Percentiles rank a stretch among this genome's conserved stretches.
phyloP scores from a whole-genome alignment of 2,113 vertebrate genomes.

The Phalacrocorax aristotelis region DNA sequence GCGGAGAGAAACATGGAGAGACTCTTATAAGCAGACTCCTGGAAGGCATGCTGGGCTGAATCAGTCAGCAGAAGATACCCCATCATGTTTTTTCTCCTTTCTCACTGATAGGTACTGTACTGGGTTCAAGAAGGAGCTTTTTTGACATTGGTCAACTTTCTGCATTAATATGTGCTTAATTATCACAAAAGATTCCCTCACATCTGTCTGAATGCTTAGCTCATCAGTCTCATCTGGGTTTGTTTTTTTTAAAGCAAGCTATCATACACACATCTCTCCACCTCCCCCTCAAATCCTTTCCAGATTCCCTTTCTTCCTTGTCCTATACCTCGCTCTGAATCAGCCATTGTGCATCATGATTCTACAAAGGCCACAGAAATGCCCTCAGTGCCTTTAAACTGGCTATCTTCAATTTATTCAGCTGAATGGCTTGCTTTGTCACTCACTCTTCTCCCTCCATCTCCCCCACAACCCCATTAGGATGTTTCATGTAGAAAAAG shows the following conservation, averaged over 20 bases:
- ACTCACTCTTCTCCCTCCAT: not conserved
- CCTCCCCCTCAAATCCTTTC: not conserved
- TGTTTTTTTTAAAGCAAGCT: not conserved
- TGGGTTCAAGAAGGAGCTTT: not conserved
- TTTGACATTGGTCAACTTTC: not conserved
- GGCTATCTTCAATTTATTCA: not conserved
- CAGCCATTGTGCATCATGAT: not conserved
- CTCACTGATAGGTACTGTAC: not conserved
- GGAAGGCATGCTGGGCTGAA: not conserved
- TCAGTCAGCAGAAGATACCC: not conserved
- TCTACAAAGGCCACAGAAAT: not conserved
- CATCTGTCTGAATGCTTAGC: not conserved
- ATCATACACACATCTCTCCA: not conserved
- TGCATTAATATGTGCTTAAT: not conserved
- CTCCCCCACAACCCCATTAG: not conserved
- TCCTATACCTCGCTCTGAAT: not conserved
- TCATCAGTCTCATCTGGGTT: not conserved
- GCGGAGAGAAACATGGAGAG: not conserved
- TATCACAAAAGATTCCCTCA: not conserved
- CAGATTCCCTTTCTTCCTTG: not conserved
- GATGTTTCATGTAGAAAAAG: not conserved
- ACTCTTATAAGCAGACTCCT: not conserved
- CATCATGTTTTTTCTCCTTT: not conserved
- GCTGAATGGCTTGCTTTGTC: slow-evolving; percentile 13
- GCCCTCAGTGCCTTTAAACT: not conserved